Evolutionary conservation across 2,888 invertebrate species (phyloP), one percentile per base, ranked within the genome.

Genomic region (Portevinia maculata): DNA sequence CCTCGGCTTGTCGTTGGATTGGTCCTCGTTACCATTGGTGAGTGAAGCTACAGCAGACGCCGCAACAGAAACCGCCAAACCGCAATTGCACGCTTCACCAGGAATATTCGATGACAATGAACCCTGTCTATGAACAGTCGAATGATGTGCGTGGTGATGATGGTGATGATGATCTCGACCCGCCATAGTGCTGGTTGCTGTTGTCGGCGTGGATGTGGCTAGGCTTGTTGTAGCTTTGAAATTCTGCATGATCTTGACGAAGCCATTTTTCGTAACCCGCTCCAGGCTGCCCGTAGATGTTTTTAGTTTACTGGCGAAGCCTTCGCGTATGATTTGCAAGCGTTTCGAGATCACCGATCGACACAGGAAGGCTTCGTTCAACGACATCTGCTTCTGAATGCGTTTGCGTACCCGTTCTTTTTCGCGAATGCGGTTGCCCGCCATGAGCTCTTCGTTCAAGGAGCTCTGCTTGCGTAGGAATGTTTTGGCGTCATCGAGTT

Each of bases 361-460:
- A 86, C 92, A 96, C 69, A 97, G 93, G 78, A 97, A 93, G 78
- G 97, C 96, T 89, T 97, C 97, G 88, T 97, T 97, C 11, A 97
- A 91, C 5, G 97, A 97, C 21, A 96, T 96, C 90, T 97, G 97
- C 88, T 97, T 97, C 88, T 96, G 96, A 85, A 97, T 96, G 87
- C 96, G 95, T 87, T 94, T 94, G 73, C 96, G 92, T 17, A 97
- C 93, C 53, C 93, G 92, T 88, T 97, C 96, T 87, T 96, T 97
- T 89, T 97, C 97, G 79, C 94, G 91, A 87, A 97, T 90, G 67
- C 97, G 92, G 87, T 96, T 97, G n/a, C 94, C 94, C 1, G 96
- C 96, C 95, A 97, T 96, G 11, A 97, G 91, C 88, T 97, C 97
- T 89, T 97, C 97, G 88, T 97, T 97, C 79, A 97, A 92, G 1